Percentiles rank a stretch among this genome's conserved stretches.
Evolutionary conservation across 2,113 vertebrate species (phyloP).

Genomic region (Mormyrus lacerda): DNA sequence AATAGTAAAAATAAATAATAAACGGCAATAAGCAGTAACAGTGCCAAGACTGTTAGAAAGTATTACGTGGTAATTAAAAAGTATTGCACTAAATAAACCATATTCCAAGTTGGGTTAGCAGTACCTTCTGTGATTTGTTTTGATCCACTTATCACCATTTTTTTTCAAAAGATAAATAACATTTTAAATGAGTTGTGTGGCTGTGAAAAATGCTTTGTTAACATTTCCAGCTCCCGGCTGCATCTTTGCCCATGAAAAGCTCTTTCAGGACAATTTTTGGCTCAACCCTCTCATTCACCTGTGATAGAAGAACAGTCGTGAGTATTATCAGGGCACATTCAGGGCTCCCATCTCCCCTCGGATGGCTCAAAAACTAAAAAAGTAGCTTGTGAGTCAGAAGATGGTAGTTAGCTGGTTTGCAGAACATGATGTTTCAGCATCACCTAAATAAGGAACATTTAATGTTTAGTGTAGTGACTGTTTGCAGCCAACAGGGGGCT

Average conservation of each 20-base stretch:
- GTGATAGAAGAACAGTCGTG: constrained; percentile 66
- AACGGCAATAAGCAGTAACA: background rate
- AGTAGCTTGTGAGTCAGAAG: background rate
- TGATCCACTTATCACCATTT: background rate
- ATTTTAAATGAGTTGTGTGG: background rate
- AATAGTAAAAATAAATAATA: background rate
- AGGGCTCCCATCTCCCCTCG: background rate
- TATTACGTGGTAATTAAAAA: background rate
- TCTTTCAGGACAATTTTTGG: constrained; percentile 71
- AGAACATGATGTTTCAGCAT: background rate
- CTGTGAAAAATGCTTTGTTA: background rate
- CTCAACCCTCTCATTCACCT: constrained; percentile 66
- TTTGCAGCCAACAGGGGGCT: too few species aligned
- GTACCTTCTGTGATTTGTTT: background rate
- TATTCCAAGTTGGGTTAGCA: background rate
- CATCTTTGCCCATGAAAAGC: constrained; percentile 47
- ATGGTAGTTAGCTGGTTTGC: background rate
- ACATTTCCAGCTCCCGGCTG: constrained; percentile 47
- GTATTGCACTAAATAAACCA: background rate
- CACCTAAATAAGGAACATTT: background rate
- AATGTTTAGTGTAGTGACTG: background rate
- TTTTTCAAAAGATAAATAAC: background rate
- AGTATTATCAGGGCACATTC: constrained; percentile 41
- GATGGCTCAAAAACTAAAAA: background rate
- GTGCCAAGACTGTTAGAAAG: background rate